Percentiles rank a stretch among this genome's conserved stretches.
These are phyloP conservation scores for Caenorhabditis sp. DNA, from an alignment of 2,888 invertebrate genomes.

Conservation along the genomic window DNA sequence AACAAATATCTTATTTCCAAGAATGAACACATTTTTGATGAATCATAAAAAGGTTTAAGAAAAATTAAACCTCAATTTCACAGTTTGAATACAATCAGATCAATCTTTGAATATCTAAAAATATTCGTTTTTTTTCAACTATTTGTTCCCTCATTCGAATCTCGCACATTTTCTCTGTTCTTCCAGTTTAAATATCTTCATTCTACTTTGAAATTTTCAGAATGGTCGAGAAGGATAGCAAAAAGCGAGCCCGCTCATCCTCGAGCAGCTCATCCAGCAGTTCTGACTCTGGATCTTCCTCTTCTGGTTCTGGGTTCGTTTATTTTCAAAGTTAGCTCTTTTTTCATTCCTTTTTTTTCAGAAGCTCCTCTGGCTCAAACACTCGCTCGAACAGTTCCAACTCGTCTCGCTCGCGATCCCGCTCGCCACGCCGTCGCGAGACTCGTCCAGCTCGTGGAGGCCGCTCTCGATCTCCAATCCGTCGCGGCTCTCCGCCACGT, in stretches of 20 bases:
- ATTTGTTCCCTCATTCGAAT: neutral
- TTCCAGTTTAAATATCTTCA: neutral
- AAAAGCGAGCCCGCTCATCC: constrained; percentile 64
- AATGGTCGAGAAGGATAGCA: constrained; percentile 69
- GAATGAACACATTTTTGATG: neutral
- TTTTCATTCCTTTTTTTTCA: constrained; percentile 2
- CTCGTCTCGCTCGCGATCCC: constrained; percentile 68
- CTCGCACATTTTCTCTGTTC: neutral
- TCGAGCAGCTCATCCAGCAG: constrained; percentile 73
- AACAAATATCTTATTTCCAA: too few relatives aligned
- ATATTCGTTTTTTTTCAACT: too few relatives aligned
- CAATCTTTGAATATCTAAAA: too few relatives aligned
- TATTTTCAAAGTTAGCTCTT: neutral
- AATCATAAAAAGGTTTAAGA: too few relatives aligned
- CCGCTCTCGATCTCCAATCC: constrained; percentile 65
- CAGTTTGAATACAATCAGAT: too few relatives aligned
- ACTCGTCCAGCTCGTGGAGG: constrained; percentile 32
- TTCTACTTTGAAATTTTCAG: constrained; percentile 28
- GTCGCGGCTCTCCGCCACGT: constrained; percentile 71
- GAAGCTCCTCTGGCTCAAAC: constrained; percentile 64
- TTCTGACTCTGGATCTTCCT: constrained; percentile 42
- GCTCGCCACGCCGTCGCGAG: constrained; percentile 68
- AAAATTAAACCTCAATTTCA: too few relatives aligned
- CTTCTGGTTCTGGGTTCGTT: constrained; percentile 54
- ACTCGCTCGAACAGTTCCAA: constrained; percentile 71